A percentile compares a stretch with the other conserved stretches of the same genome.
These are phyloP conservation scores for Lasioglossum zephyrum DNA, from an alignment of 2,888 invertebrate species.

Conservation along the genomic window DNA sequence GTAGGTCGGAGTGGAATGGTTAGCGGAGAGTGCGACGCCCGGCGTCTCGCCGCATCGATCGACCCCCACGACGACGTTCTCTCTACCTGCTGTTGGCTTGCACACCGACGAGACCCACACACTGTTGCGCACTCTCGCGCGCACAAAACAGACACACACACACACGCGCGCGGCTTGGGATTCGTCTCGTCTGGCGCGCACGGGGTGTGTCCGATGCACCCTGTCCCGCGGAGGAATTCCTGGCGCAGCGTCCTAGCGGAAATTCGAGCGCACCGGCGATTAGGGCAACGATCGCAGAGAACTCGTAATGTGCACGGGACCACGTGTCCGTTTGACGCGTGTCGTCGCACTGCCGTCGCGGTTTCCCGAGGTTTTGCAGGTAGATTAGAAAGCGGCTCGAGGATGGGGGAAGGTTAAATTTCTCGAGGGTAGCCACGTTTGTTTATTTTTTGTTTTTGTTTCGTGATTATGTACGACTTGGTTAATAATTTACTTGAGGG, in stretches of 20 bases:
- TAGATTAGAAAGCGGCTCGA: background rate
- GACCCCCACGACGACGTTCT: conserved; percentile 70
- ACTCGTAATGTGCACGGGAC: background rate
- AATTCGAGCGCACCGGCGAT: conserved; percentile 5
- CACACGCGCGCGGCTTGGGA: background rate
- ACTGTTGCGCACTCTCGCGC: background rate
- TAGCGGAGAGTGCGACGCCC: conserved; percentile 82
- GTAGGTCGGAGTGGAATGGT: conserved; percentile 73
- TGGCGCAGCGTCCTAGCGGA: background rate
- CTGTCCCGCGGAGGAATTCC: conserved; percentile 40
- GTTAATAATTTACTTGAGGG: no score
- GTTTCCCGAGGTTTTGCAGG: background rate
- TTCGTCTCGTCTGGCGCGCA: conserved; percentile 21
- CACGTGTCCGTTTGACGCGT: background rate
- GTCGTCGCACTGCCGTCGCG: background rate
- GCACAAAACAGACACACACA: background rate
- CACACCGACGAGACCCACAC: conserved; percentile 29
- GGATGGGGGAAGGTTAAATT: background rate
- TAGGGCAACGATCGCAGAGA: background rate
- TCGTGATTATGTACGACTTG: no score
- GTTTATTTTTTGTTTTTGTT: background rate
- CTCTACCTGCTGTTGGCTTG: conserved; percentile 45
- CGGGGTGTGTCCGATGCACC: conserved; percentile 54
- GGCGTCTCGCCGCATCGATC: conserved; percentile 85
- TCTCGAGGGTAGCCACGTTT: background rate